Conservation (phyloP, 2,113 vertebrate species). For the Mormoops blainvillei region DNA sequence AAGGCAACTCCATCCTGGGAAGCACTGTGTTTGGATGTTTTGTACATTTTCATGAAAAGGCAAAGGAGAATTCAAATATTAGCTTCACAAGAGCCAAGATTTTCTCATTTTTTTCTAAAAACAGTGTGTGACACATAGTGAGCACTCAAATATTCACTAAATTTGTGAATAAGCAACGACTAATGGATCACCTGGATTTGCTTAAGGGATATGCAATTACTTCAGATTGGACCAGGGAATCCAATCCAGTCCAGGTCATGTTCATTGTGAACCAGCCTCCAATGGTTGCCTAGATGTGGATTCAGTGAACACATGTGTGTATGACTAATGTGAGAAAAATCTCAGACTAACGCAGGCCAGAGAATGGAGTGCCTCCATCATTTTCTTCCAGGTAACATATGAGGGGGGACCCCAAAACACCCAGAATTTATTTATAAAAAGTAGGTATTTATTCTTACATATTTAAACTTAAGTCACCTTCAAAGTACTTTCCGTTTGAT, state of each 20-base stretch:
- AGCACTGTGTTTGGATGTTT: background rate
- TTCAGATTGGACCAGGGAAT: background rate
- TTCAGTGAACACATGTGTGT: background rate
- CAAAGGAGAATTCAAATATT: background rate
- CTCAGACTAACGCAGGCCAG: background rate
- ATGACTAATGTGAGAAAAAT: background rate
- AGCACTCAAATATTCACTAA: background rate
- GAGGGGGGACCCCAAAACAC: no score
- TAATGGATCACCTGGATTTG: background rate
- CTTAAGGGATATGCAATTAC: background rate
- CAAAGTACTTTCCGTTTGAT: no score
- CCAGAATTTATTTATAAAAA: no score
- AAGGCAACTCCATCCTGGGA: background rate
- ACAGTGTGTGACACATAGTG: background rate
- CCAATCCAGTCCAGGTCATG: background rate
- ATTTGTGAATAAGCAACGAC: background rate
- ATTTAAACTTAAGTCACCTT: no score
- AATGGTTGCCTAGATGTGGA: background rate
- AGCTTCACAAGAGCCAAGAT: background rate
- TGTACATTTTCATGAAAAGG: background rate
- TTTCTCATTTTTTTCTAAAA: background rate
- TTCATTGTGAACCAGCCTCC: background rate
- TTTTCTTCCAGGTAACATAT: background rate
- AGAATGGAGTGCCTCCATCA: background rate
- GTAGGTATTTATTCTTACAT: no score